These are phyloP conservation scores for Brachionus angularis DNA, from an alignment of 1,140 invertebrate genomes.

Conservation along the genomic window DNA sequence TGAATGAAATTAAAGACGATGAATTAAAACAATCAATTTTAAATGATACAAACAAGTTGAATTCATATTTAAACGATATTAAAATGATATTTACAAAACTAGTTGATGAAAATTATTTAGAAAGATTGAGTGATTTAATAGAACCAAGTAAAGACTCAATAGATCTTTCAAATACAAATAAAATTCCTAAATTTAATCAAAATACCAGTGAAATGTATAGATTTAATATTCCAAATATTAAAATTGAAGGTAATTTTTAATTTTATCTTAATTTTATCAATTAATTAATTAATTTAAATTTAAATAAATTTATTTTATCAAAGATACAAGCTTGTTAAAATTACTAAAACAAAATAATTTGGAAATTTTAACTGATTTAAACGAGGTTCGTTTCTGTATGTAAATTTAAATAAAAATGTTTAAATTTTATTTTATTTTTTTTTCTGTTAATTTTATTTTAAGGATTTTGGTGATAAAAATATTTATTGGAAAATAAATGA, in stretches of 20 bases:
- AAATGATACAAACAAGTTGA: not conserved
- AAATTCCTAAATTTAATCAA: slow-evolving; percentile 7
- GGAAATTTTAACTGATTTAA: too few species aligned
- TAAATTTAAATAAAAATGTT: slow-evolving; percentile 5
- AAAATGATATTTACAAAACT: not conserved
- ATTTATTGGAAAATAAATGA: not conserved
- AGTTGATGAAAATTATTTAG: not conserved
- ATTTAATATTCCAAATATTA: not conserved
- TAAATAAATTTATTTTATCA: too few species aligned
- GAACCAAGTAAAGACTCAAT: not conserved
- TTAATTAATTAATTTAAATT: too few species aligned
- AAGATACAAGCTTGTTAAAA: too few species aligned
- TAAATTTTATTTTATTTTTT: slow-evolving; percentile 20
- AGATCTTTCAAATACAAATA: too few species aligned
- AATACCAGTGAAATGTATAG: not conserved
- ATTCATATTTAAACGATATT: not conserved
- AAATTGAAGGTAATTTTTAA: too few species aligned
- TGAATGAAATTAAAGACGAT: too few species aligned
- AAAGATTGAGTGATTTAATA: not conserved
- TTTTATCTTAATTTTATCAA: too few species aligned
- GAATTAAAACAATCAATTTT: too few species aligned
- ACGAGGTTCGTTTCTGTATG: slow-evolving; percentile 34
- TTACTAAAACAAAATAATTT: not conserved
- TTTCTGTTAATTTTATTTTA: slow-evolving; percentile 14
- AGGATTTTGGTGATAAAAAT: slow-evolving; percentile 35